Evolutionary conservation across 2,888 invertebrate genomes (phyloP).

Genomic region (Deroplatys truncata): DNA sequence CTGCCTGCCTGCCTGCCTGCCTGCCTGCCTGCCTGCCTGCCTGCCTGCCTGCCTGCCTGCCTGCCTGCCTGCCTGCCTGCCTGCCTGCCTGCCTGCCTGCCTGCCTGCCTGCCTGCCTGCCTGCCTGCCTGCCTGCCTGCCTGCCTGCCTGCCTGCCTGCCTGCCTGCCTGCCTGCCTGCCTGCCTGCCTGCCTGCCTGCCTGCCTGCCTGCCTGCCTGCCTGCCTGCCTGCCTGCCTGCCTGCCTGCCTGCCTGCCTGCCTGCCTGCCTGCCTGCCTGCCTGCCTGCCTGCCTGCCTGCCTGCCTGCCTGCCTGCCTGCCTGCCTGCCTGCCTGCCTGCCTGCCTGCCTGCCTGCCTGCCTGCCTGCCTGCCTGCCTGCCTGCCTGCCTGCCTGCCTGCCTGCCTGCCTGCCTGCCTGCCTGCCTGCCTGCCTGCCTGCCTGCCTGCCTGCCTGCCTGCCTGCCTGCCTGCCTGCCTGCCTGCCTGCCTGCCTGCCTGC

Average conservation of each 20-base stretch:
- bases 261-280: neutral
- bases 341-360: neutral
- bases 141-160: neutral
- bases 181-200: neutral
- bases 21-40: neutral
- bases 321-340: neutral
- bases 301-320: neutral
- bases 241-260: neutral
- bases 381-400: neutral
- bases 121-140: neutral
- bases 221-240: neutral
- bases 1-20: neutral
- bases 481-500: neutral
- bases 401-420: neutral
- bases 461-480: neutral
- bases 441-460: neutral
- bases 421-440: neutral
- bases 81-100: neutral
- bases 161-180: neutral
- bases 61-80: neutral
- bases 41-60: slow-evolving; percentile 1
- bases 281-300: neutral
- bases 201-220: neutral
- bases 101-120: neutral
- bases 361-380: neutral